Evolutionary conservation across 2,888 invertebrate species (phyloP).

Genomic region (Agrochola litura): DNA sequence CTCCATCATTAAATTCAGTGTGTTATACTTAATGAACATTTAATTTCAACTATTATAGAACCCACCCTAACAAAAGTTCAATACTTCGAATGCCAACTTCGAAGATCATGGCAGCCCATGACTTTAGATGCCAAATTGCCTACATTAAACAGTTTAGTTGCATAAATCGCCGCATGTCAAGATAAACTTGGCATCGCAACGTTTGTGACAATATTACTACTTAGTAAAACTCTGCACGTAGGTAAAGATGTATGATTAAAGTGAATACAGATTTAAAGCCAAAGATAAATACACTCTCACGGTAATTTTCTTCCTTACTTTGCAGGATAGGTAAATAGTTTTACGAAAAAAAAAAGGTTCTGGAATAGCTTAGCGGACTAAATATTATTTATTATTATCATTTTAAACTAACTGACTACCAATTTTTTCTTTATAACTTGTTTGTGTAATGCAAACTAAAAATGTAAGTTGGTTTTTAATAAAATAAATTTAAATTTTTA

Average conservation of each 20-base stretch:
- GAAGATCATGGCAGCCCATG: background rate
- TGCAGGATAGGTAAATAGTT: background rate
- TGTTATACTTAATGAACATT: too few species aligned
- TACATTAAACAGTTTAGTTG: conserved; percentile 7
- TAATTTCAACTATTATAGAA: too few species aligned
- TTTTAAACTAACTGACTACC: too few species aligned
- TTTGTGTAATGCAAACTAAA: too few species aligned
- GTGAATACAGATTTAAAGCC: conserved; percentile 19
- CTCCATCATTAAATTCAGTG: too few species aligned
- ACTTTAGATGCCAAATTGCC: conserved; percentile 10
- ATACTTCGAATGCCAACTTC: background rate
- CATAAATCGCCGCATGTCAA: conserved; percentile 23
- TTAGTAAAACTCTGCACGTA: conserved; percentile 42
- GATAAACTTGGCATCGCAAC: conserved; percentile 2
- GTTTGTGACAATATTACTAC: conserved; percentile 24
- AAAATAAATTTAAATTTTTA: too few species aligned
- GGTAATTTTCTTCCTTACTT: conserved; percentile 21
- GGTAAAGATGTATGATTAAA: conserved; percentile 34
- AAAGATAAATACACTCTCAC: conserved; percentile 45
- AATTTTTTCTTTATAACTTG: too few species aligned
- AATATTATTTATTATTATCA: too few species aligned
- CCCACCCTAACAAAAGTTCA: too few species aligned
- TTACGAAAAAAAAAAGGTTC: background rate
- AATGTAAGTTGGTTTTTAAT: too few species aligned
- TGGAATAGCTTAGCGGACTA: background rate